phyloP scores from a whole-genome alignment of 1,140 invertebrate genomes.

The Protaetia brevitarsis region DNA sequence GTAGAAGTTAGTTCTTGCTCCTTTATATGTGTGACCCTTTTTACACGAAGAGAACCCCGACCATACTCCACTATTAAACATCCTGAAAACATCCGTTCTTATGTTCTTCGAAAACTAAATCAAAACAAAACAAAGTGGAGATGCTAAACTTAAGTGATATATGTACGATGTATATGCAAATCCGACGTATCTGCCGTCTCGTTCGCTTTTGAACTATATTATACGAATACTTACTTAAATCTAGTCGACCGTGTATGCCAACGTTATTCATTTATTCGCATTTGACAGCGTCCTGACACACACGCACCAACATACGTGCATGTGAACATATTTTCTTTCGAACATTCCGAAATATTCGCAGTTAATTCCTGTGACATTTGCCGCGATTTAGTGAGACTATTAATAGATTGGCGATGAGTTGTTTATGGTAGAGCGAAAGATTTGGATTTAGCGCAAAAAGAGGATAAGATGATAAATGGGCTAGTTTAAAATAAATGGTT shows the following conservation, averaged over 20 bases:
- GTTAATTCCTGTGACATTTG: neutral
- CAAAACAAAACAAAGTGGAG: neutral
- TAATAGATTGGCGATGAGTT: too few relatives aligned
- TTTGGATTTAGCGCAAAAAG: too few relatives aligned
- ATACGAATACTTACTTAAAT: constrained; percentile 4
- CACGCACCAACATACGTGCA: constrained; percentile 10
- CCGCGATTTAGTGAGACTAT: too few relatives aligned
- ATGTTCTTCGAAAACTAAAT: neutral
- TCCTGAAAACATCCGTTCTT: too few relatives aligned
- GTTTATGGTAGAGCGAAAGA: too few relatives aligned
- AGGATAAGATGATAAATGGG: too few relatives aligned
- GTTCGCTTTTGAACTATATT: constrained; percentile 5
- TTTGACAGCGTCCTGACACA: constrained; percentile 28
- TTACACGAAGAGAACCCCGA: too few relatives aligned
- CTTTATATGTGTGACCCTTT: too few relatives aligned
- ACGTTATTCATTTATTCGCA: constrained; percentile 33
- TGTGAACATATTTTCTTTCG: neutral
- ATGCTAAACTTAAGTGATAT: constrained; percentile 27
- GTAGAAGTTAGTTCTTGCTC: too few relatives aligned
- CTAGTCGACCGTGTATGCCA: constrained; percentile 33
- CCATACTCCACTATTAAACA: too few relatives aligned
- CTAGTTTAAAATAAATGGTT: too few relatives aligned
- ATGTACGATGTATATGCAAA: constrained; percentile 34
- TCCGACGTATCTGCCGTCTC: neutral
- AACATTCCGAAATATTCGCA: neutral